Evolutionary conservation across 1,140 invertebrate genomes (phyloP).

Genomic region (Drosophila quadrilineata): DNA sequence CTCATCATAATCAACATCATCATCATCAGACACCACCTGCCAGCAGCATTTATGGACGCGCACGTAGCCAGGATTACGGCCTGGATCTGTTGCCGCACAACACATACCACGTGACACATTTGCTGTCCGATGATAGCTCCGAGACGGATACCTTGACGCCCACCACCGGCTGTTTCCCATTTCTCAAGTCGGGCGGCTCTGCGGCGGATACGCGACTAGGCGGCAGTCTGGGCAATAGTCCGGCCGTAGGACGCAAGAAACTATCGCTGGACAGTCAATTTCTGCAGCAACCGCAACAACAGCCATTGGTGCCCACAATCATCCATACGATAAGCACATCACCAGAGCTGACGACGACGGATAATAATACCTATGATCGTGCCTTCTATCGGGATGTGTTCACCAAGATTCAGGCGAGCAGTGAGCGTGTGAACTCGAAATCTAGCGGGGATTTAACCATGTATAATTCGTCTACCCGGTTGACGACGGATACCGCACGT

Average conservation of each 20-base stretch:
- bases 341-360: slow-evolving; percentile 7
- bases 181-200: slow-evolving; percentile 33
- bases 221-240: slow-evolving; percentile 74
- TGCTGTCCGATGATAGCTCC: slow-evolving; percentile 49
- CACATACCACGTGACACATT: slow-evolving; percentile 4
- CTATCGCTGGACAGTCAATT: slow-evolving; percentile 64
- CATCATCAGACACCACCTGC: slow-evolving; percentile 1
- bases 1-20: slow-evolving; percentile 14
- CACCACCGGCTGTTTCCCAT: slow-evolving; percentile 64
- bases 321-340: slow-evolving; percentile 7
- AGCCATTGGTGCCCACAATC: neutral
- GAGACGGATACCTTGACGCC: slow-evolving; percentile 57
- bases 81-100: slow-evolving; percentile 33
- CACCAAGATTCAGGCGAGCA: slow-evolving; percentile 61
- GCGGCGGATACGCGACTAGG: slow-evolving; percentile 30
- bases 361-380: slow-evolving; percentile 78
- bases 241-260: slow-evolving; percentile 69
- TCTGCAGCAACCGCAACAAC: slow-evolving; percentile 6
- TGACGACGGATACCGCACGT: slow-evolving; percentile 23
- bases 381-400: slow-evolving; percentile 70
- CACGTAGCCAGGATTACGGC: slow-evolving; percentile 59
- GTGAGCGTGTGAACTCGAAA: slow-evolving; percentile 71
- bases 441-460: slow-evolving; percentile 79
- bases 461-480: slow-evolving; percentile 61
- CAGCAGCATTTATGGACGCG: slow-evolving; percentile 44